Evolutionary conservation across 2,797 vertebrate species (phyloP).

Genomic region (Okamejei kenojei): DNA sequence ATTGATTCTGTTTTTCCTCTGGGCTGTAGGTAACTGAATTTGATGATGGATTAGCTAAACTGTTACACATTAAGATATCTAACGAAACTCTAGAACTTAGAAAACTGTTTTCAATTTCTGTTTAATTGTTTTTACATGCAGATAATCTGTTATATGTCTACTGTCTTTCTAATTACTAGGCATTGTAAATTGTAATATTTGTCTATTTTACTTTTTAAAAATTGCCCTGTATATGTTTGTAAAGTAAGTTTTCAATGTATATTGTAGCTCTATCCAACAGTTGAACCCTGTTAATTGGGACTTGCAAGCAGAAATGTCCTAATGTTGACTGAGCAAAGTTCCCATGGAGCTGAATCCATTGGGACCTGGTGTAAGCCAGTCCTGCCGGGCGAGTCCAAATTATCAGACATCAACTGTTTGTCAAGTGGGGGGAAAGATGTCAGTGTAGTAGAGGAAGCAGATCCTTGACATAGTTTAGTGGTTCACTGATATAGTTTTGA

Average conservation of each 20-base stretch:
- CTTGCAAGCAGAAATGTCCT: not conserved
- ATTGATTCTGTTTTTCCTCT: not conserved
- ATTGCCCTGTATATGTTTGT: not conserved
- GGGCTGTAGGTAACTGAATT: conserved; percentile 5
- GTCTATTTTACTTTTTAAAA: not conserved
- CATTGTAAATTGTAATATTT: not conserved
- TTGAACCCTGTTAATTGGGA: conserved; percentile 23
- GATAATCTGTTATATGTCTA: not conserved
- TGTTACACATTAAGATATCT: not conserved
- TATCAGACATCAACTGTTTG: not conserved
- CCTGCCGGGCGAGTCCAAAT: not conserved
- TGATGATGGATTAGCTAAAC: not conserved
- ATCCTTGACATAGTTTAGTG: not conserved
- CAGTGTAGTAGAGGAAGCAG: not conserved
- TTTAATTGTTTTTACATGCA: not conserved
- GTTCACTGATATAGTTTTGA: not conserved
- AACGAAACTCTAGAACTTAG: not conserved
- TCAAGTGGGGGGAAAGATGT: not conserved
- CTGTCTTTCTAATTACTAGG: not conserved
- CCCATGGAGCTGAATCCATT: not conserved
- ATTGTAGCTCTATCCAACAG: not conserved
- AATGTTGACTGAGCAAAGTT: not conserved
- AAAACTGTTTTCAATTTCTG: not conserved
- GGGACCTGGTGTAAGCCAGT: not conserved
- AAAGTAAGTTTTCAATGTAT: not conserved